phyloP scores from a whole-genome alignment of 1,140 invertebrate species.

The Drosophila baimaii region DNA sequence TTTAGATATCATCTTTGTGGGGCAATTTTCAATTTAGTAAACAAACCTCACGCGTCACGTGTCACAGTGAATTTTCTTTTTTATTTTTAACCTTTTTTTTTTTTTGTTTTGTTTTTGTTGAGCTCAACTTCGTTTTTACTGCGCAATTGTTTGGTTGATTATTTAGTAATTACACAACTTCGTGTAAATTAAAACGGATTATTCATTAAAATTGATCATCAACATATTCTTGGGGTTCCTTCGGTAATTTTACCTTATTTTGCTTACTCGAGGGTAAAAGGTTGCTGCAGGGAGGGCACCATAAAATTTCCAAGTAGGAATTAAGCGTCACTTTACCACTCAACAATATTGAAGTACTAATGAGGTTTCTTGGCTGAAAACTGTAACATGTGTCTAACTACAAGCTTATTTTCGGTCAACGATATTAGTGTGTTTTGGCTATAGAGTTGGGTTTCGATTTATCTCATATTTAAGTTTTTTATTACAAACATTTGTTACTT shows the following conservation, averaged over 20 bases:
- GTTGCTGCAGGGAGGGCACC: background rate
- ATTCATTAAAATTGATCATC: background rate
- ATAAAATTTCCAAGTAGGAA: background rate
- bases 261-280: too few species aligned
- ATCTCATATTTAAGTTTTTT: too few species aligned
- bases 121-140: conserved; percentile 4
- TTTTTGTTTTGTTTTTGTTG: background rate
- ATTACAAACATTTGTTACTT: too few species aligned
- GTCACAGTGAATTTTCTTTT: background rate
- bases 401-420: too few species aligned
- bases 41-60: conserved; percentile 1
- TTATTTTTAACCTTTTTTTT: background rate
- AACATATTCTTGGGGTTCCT: background rate
- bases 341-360: too few species aligned
- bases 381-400: too few species aligned
- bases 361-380: too few species aligned
- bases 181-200: background rate
- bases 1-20: conserved; percentile 53
- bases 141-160: conserved; percentile 6
- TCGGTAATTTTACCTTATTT: background rate
- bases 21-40: conserved; percentile 15
- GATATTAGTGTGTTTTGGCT: too few species aligned
- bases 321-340: background rate
- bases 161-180: conserved; percentile 5
- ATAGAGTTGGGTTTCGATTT: too few species aligned